phyloP scores from a whole-genome alignment of 2,797 vertebrate genomes.

The Synanceia verrucosa region DNA sequence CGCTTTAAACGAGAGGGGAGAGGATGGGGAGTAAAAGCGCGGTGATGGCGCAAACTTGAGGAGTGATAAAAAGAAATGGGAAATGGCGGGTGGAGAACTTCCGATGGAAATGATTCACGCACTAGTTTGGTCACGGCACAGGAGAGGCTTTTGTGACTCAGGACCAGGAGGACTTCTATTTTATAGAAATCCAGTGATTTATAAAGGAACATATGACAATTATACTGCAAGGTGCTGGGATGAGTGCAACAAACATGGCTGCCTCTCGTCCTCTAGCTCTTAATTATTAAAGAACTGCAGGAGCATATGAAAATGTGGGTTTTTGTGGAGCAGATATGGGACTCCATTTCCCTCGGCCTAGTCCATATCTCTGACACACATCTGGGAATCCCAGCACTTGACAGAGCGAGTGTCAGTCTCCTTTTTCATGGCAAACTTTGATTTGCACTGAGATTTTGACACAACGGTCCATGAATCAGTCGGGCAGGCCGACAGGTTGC shows the following conservation, averaged over 20 bases:
- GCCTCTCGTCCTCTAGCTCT: slow-evolving; percentile 37
- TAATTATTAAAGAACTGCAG: slow-evolving; percentile 59
- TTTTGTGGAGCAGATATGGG: slow-evolving; percentile 19
- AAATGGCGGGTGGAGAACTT: neutral
- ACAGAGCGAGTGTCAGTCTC: slow-evolving; percentile 49
- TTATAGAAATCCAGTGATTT: slow-evolving; percentile 33
- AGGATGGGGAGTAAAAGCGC: slow-evolving; percentile 22
- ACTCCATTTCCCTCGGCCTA: slow-evolving; percentile 9
- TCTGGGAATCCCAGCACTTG: slow-evolving; percentile 29
- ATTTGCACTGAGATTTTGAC: slow-evolving; percentile 71
- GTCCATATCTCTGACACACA: slow-evolving; percentile 24
- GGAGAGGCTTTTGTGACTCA: slow-evolving; percentile 24
- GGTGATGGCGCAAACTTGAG: slow-evolving; percentile 19
- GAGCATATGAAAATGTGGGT: slow-evolving; percentile 35
- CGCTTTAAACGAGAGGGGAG: slow-evolving; percentile 53
- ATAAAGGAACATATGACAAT: slow-evolving; percentile 23
- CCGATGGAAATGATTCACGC: slow-evolving; percentile 48
- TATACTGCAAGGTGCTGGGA: slow-evolving; percentile 28
- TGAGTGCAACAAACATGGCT: slow-evolving; percentile 44
- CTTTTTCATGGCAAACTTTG: slow-evolving; percentile 53
- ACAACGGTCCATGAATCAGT: slow-evolving; percentile 65
- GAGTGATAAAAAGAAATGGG: slow-evolving; percentile 64
- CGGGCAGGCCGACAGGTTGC: slow-evolving; percentile 43
- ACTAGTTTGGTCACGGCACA: slow-evolving; percentile 9
- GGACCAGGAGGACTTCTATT: slow-evolving; percentile 10